Conservation (phyloP, 2,113 vertebrate species). For the Calyptommatus sinebrachiatus region DNA sequence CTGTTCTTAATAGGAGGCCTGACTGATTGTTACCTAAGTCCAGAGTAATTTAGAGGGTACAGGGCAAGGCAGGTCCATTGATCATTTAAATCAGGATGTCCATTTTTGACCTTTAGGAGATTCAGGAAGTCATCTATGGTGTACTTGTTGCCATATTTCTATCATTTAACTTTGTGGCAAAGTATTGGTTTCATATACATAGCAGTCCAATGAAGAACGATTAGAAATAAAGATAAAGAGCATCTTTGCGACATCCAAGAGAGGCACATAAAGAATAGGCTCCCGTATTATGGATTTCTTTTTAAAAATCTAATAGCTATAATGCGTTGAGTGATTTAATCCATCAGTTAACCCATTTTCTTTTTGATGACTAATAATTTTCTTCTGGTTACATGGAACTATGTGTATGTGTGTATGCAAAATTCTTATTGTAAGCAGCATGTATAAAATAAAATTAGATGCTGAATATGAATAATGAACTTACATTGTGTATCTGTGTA, state of each 20-base stretch:
- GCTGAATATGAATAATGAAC: constrained; percentile 30
- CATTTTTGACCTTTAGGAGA: not conserved
- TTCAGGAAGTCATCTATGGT: not conserved
- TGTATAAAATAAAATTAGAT: not conserved
- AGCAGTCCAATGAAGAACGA: not conserved
- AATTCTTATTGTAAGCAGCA: constrained; percentile 25
- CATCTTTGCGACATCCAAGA: not conserved
- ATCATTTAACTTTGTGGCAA: not conserved
- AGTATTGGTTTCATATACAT: not conserved
- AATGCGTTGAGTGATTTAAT: constrained; percentile 4
- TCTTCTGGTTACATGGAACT: constrained; percentile 41
- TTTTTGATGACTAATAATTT: constrained; percentile 27
- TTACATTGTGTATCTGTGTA: not conserved
- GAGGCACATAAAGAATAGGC: not conserved
- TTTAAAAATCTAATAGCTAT: constrained; percentile 5
- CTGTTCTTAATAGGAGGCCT: constrained; percentile 3
- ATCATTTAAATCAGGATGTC: not conserved
- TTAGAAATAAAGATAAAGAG: not conserved
- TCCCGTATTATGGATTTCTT: not conserved
- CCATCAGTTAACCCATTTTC: constrained; percentile 19
- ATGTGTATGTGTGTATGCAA: constrained; percentile 39
- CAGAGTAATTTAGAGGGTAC: not conserved
- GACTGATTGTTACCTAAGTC: not conserved
- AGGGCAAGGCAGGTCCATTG: not conserved
- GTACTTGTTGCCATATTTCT: not conserved